A percentile compares a stretch with the other conserved stretches of the same genome.
phyloP scores from a whole-genome alignment of 2,113 vertebrate genomes.

The Baryphthengus martii region DNA sequence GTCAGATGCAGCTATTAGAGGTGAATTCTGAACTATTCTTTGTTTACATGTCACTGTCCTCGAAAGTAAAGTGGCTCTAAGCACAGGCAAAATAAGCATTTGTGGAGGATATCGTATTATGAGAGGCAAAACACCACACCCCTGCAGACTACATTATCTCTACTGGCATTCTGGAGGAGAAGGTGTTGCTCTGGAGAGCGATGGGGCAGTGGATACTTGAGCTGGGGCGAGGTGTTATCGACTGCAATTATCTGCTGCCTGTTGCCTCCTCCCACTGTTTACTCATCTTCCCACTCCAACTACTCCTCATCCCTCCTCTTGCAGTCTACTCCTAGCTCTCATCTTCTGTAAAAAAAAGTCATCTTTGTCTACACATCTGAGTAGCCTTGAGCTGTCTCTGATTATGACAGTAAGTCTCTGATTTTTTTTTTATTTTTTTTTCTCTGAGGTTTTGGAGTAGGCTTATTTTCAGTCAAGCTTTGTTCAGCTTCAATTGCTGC shows the following conservation, averaged over 20 bases:
- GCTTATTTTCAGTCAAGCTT: neutral
- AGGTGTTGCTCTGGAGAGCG: neutral
- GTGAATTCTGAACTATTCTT: neutral
- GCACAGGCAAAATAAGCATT: neutral
- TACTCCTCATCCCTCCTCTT: neutral
- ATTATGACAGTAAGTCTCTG: neutral
- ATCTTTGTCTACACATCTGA: neutral
- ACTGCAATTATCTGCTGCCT: neutral
- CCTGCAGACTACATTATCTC: neutral
- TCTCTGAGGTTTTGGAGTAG: neutral
- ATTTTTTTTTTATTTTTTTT: neutral
- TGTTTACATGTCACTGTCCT: neutral
- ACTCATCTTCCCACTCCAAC: neutral
- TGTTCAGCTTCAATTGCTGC: neutral
- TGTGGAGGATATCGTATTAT: neutral
- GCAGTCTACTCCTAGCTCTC: neutral
- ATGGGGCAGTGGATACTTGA: neutral
- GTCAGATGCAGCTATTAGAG: neutral
- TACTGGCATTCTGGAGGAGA: neutral
- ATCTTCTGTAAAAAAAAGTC: neutral
- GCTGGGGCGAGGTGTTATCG: neutral
- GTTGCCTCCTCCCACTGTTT: neutral
- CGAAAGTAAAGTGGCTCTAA: neutral
- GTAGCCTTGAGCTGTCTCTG: neutral
- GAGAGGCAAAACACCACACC: neutral